phyloP scores from a whole-genome alignment of 37 sponge, comb jelly and placozoan genomes.

The Halichondria panicea region DNA sequence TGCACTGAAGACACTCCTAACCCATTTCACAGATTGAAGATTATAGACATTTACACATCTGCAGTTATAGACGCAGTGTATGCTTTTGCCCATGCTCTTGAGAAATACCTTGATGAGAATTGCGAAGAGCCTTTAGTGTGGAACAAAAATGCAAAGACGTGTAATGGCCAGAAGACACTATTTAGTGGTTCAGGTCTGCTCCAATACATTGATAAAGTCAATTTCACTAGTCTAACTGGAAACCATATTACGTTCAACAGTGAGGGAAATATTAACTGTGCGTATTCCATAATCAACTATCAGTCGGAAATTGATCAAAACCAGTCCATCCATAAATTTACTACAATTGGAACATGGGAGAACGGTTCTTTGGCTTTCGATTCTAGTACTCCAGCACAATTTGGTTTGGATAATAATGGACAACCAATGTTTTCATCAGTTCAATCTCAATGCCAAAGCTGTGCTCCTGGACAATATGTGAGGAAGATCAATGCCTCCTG shows the following conservation, averaged over 20 bases:
- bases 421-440: not conserved
- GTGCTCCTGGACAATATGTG: not conserved
- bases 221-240: constrained; percentile 44
- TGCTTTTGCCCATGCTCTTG: constrained; percentile 60
- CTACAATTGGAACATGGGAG: constrained; percentile 42
- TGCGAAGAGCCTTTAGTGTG: constrained; percentile 35
- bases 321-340: not conserved
- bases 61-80: constrained; percentile 80
- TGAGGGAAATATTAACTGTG: constrained; percentile 23
- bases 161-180: constrained; percentile 16
- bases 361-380: not conserved
- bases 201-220: constrained; percentile 41
- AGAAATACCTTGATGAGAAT: constrained; percentile 51
- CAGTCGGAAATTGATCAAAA: not conserved
- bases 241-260: constrained; percentile 38
- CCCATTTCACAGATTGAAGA: not conserved
- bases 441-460: constrained; percentile 6
- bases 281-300: constrained; percentile 46
- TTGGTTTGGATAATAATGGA: constrained; percentile 17
- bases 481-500: constrained; percentile 29
- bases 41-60: constrained; percentile 43
- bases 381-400: constrained; percentile 2
- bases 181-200: constrained; percentile 26
- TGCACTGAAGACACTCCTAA: not conserved
- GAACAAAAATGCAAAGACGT: constrained; percentile 18